Conservation (phyloP, 2,888 invertebrate genomes). For the Ferrisia virgata region DNA sequence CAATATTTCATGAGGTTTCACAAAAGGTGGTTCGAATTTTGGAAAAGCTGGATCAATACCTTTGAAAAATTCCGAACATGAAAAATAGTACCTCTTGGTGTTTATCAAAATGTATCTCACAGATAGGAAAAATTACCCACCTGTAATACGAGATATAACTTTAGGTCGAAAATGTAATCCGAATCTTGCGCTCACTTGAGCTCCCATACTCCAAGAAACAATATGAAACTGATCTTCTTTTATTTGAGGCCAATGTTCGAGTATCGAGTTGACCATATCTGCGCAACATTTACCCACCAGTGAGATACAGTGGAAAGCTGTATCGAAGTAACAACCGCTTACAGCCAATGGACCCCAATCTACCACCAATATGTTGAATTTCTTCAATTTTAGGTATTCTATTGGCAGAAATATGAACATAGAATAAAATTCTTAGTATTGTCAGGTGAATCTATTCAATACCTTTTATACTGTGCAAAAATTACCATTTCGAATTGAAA, state of each 20-base stretch:
- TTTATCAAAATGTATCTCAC: not conserved
- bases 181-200: not conserved
- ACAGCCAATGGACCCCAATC: not conserved
- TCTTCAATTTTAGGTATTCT: not conserved
- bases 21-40: conserved; percentile 49
- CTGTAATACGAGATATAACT: not conserved
- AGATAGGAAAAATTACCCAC: not conserved
- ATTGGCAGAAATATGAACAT: not conserved
- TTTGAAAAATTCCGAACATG: no score
- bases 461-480: not conserved
- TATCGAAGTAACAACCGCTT: not conserved
- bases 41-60: conserved; percentile 51
- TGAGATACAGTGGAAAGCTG: not conserved
- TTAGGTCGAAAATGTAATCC: not conserved
- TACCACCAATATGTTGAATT: not conserved
- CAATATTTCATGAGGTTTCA: conserved; percentile 48
- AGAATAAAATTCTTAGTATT: not conserved
- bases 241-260: not conserved
- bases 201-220: not conserved
- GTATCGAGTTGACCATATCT: not conserved
- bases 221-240: not conserved
- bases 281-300: not conserved
- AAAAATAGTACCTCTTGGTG: not conserved
- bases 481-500: not conserved
- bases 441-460: not conserved